Evolutionary conservation across 2,113 vertebrate species (phyloP).

Genomic region (Struthio camelus): DNA sequence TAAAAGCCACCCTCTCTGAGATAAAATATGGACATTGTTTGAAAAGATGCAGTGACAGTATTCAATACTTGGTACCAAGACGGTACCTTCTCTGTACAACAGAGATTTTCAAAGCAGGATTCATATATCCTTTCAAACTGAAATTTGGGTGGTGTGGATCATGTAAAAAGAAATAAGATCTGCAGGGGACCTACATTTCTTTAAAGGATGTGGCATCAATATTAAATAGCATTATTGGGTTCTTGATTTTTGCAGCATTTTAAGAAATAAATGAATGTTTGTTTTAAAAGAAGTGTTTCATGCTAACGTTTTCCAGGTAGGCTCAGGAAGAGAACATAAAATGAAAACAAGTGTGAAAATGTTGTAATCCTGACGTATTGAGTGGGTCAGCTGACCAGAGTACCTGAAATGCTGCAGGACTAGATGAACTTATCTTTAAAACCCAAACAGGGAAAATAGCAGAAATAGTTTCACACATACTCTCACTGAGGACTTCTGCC

Average conservation of each 20-base stretch:
- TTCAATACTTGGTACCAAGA: not conserved
- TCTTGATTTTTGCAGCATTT: not conserved
- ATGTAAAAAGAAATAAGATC: not conserved
- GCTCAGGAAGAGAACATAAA: not conserved
- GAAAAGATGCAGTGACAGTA: not conserved
- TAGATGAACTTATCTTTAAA: not conserved
- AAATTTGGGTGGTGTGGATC: not conserved
- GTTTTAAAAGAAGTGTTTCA: not conserved
- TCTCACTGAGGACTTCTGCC: not conserved
- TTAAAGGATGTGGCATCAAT: not conserved
- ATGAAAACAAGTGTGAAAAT: not conserved
- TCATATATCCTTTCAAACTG: not conserved
- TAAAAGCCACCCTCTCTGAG: not conserved
- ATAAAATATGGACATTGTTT: not conserved
- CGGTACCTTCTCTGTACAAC: not conserved
- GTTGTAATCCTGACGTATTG: not conserved
- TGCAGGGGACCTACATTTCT: not conserved
- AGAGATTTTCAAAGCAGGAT: not conserved
- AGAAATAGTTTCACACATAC: not conserved
- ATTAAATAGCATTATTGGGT: not conserved
- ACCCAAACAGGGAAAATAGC: not conserved
- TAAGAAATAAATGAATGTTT: not conserved
- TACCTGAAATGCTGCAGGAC: not conserved
- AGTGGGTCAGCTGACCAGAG: not conserved
- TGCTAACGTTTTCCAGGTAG: not conserved